Base-by-base conservation (phyloP, 1,140 invertebrate genomes). In the Drosophila baimaii region DNA sequence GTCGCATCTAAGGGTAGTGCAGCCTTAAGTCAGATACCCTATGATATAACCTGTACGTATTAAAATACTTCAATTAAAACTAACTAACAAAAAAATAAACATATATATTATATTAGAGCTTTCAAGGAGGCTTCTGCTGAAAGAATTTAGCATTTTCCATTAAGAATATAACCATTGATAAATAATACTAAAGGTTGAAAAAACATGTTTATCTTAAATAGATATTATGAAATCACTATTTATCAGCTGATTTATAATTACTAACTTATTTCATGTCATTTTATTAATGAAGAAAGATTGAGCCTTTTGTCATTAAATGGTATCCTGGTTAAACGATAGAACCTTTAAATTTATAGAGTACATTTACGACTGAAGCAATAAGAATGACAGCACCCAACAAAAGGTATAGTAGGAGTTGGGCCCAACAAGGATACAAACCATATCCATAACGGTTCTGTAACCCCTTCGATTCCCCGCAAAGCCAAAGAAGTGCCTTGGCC, bases 401-500 rank as follows among this genome's bases (percentile, higher is more conserved):
- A 75, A 31, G 41, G 71, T 13, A 35, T 49, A 44, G 6, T 25
- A 10, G 12, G 52, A 49, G 31, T 23, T 15, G 21, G 27, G 15
- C 21, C 39, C 6, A 19, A 44, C 29, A 37, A 43, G 19, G 19
- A 57, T 25, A n/a, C 12, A 17, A 49, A 35, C 55, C 25, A 27
- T 31, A 69, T 33, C 51, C 39, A 23, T 54, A 55, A 49, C 46
- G 9, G 46, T 17, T 29, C 27, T 25, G 13, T 49, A 12, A 17
- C 46, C 13, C 29, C 19, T 35, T 43, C 47, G 35, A 25, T 27
- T 39, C 17, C 25, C 17, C 31, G 13, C 17, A 37, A 76, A 76
- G 73, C 72, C 73, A 76, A 54, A 76, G 72, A 76, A 76, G 33
- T 76, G 62, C 47, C 65, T 59, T 63, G 46, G 37, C 39, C 54